Conservation (phyloP, 2,888 invertebrate species). For the Odontomyia ornata region DNA sequence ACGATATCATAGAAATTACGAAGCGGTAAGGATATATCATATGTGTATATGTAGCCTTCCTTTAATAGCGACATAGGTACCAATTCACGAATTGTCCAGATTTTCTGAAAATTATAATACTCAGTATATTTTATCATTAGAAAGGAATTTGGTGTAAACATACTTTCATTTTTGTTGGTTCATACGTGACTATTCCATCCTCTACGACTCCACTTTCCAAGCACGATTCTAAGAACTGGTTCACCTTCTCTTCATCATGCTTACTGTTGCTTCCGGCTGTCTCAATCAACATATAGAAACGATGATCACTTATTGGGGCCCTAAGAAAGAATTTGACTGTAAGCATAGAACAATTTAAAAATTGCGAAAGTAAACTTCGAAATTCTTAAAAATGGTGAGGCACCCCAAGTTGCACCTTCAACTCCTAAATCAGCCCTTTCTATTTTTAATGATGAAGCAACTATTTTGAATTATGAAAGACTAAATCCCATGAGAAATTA, state of each 20-base stretch:
- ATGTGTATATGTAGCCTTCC: conserved; percentile 93
- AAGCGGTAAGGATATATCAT: conserved; percentile 92
- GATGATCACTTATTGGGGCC: conserved; percentile 72
- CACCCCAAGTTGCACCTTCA: too few relatives aligned
- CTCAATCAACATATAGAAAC: conserved; percentile 88
- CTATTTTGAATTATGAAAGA: too few relatives aligned
- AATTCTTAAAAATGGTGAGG: too few relatives aligned
- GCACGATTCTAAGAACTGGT: conserved; percentile 76
- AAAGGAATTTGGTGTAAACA: conserved; percentile 41
- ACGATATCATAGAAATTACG: conserved; percentile 86
- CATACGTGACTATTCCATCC: conserved; percentile 87
- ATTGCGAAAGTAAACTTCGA: too few relatives aligned
- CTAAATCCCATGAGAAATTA: too few relatives aligned
- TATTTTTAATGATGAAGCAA: too few relatives aligned
- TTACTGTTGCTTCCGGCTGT: conserved; percentile 84
- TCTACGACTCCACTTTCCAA: conserved; percentile 76
- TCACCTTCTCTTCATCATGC: conserved; percentile 91
- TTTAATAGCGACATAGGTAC: conserved; percentile 78
- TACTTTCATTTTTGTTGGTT: conserved; percentile 82
- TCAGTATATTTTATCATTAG: too few relatives aligned
- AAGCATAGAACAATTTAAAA: too few relatives aligned
- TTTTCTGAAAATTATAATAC: conserved; percentile 63
- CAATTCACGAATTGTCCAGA: conserved; percentile 89
- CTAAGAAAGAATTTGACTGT: too few relatives aligned
- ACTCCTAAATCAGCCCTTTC: too few relatives aligned